Evolutionary conservation across 2,888 invertebrate genomes (phyloP).

Genomic region (Acanthoscelides obtectus): DNA sequence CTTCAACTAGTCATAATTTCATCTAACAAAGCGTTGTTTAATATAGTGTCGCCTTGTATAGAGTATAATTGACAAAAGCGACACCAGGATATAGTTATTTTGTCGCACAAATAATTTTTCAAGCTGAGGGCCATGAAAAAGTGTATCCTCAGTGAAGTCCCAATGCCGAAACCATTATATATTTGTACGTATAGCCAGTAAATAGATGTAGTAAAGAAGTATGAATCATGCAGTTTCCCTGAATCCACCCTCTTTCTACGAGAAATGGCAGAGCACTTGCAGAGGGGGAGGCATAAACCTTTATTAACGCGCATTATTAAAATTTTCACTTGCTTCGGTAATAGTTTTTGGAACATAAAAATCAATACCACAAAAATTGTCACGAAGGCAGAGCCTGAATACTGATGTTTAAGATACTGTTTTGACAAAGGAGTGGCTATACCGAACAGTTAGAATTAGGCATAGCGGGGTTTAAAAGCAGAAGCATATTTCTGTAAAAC

Average conservation of each 20-base stretch:
- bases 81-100: background rate
- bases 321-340: slow-evolving; percentile 10
- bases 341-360: slow-evolving; percentile 8
- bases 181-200: slow-evolving; percentile 31
- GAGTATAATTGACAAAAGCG: background rate
- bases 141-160: background rate
- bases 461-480: too few relatives aligned
- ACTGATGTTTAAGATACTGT: too few relatives aligned
- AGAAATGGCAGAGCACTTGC: slow-evolving; percentile 35
- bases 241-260: slow-evolving; percentile 38
- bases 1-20: background rate
- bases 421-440: too few relatives aligned
- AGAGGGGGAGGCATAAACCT: background rate
- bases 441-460: too few relatives aligned
- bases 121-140: background rate
- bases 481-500: too few relatives aligned
- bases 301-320: slow-evolving; percentile 30
- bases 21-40: background rate
- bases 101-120: background rate
- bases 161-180: slow-evolving; percentile 33
- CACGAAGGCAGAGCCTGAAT: background rate
- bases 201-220: slow-evolving; percentile 37
- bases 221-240: slow-evolving; percentile 46
- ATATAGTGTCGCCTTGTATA: background rate
- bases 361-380: background rate